phyloP scores from a whole-genome alignment of 92 coral and sea anemone genomes.

The Siderastrea siderea region DNA sequence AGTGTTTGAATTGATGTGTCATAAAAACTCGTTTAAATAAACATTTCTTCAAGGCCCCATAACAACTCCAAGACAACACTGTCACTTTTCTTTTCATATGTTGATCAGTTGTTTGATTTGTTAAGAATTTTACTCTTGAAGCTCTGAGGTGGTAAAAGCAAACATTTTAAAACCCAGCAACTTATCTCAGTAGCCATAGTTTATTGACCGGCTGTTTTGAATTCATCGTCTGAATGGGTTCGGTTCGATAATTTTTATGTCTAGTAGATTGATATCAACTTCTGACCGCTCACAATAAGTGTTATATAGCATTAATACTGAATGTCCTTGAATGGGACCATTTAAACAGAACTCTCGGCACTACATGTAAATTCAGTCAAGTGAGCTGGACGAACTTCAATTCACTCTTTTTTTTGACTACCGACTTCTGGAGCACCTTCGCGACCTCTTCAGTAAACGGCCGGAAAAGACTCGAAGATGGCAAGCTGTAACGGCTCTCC shows the following conservation, averaged over 20 bases:
- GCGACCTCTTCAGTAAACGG: too few relatives aligned
- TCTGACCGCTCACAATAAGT: neutral
- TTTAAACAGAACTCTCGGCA: neutral
- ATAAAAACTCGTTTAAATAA: neutral
- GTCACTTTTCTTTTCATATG: slow-evolving; percentile 30
- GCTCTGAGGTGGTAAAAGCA: slow-evolving; percentile 1
- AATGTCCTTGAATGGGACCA: neutral
- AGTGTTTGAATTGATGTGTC: neutral
- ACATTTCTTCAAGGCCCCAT: neutral
- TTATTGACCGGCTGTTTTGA: neutral
- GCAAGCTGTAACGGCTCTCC: slow-evolving; percentile 23
- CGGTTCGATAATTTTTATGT: neutral
- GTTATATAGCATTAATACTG: neutral
- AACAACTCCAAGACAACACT: slow-evolving; percentile 6
- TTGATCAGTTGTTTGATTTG: slow-evolving; percentile 12
- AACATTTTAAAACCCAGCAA: slow-evolving; percentile 22
- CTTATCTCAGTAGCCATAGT: neutral
- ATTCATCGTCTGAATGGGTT: neutral
- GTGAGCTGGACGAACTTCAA: too few relatives aligned
- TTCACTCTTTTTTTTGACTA: too few relatives aligned
- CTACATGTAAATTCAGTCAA: too few relatives aligned
- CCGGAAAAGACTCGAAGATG: neutral
- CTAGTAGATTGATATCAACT: neutral
- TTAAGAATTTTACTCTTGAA: neutral
- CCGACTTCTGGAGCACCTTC: neutral